phyloP scores from a whole-genome alignment of 2,113 vertebrate genomes.

The Coregonus clupeaformis region DNA sequence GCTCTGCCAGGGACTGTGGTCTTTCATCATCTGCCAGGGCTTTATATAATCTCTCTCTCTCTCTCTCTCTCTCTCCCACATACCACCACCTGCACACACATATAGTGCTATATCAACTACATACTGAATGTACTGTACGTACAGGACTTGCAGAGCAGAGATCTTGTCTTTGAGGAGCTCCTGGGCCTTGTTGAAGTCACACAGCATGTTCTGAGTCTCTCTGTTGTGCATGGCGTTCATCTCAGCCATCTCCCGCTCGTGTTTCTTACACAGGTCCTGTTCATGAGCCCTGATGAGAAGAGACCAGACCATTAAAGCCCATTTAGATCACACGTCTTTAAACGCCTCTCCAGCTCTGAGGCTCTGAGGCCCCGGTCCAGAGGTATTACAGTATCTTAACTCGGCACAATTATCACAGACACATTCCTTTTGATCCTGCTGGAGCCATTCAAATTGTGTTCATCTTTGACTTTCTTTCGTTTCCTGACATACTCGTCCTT shows the following conservation, averaged over 20 bases:
- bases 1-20: background rate
- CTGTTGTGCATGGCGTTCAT: constrained; percentile 88
- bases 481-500: too few relatives aligned
- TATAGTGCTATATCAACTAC: background rate
- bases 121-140: constrained; percentile 64
- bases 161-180: constrained; percentile 99
- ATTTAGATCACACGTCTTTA: too few relatives aligned
- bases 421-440: too few relatives aligned
- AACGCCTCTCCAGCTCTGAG: too few relatives aligned
- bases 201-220: constrained; percentile 95
- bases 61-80: background rate
- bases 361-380: too few relatives aligned
- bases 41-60: background rate
- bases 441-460: too few relatives aligned
- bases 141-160: constrained; percentile 96
- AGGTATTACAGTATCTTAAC: too few relatives aligned
- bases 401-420: too few relatives aligned
- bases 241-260: constrained; percentile 88
- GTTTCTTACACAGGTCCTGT: constrained; percentile 95
- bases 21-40: background rate
- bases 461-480: too few relatives aligned
- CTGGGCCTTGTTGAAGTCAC: constrained; percentile 99
- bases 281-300: constrained; percentile 83
- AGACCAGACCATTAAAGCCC: too few relatives aligned
- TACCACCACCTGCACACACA: background rate